Evolutionary conservation across 1,140 invertebrate genomes (phyloP).

Genomic region (Leptinotarsa defecta): DNA sequence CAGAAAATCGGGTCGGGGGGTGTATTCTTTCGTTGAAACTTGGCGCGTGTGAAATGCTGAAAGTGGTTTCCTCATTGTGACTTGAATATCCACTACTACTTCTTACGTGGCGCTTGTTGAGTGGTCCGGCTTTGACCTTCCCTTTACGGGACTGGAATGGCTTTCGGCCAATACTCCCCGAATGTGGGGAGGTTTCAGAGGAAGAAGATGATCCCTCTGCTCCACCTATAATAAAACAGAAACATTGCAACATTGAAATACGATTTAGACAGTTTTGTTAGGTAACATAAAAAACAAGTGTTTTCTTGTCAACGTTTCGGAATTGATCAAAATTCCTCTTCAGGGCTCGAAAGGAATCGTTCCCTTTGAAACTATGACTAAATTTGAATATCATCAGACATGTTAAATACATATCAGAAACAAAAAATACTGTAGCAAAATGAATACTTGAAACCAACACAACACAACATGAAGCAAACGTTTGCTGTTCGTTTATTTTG

Average conservation of each 20-base stretch:
- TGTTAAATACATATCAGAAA: no score
- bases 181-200: conserved; percentile 69
- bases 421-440: no score
- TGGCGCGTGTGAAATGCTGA: conserved; percentile 75
- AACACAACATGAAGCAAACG: no score
- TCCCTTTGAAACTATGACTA: no score
- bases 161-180: conserved; percentile 65
- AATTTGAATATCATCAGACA: no score
- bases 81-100: conserved; percentile 77
- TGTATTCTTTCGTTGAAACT: conserved; percentile 76
- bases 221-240: conserved; percentile 43
- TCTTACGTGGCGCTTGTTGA: conserved; percentile 66
- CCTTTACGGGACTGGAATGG: conserved; percentile 68
- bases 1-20: conserved; percentile 73
- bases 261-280: no score
- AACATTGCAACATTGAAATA: no score
- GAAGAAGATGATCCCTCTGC: conserved; percentile 74
- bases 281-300: no score
- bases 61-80: conserved; percentile 81
- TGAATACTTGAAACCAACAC: no score
- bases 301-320: no score
- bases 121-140: conserved; percentile 63
- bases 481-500: not conserved
- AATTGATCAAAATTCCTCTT: no score
- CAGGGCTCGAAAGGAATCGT: no score